These are phyloP conservation scores for Liparis tanakae DNA, from an alignment of 2,797 vertebrate genomes.

Conservation along the genomic window DNA sequence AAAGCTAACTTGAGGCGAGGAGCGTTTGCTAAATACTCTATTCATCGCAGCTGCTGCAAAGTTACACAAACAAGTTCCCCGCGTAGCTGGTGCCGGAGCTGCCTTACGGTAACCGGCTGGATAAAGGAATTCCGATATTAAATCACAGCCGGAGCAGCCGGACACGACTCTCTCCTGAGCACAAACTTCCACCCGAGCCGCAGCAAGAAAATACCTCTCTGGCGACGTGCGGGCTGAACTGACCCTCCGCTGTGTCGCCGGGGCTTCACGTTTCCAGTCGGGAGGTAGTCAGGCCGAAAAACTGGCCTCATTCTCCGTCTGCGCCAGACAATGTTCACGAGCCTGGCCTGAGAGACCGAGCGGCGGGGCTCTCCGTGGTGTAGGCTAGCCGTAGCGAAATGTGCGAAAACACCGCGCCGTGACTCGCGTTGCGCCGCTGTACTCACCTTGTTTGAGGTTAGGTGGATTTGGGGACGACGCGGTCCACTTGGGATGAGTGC, in stretches of 20 bases:
- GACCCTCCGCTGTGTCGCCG: conserved; percentile 41
- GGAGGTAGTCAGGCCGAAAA: conserved; percentile 65
- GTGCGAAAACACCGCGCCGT: conserved; percentile 41
- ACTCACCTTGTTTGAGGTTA: conserved; percentile 62
- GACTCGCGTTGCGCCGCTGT: conserved; percentile 37
- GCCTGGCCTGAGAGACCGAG: conserved; percentile 69
- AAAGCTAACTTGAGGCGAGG: conserved; percentile 34
- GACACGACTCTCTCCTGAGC: conserved; percentile 47
- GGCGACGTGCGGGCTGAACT: conserved; percentile 33
- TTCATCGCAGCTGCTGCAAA: conserved; percentile 56
- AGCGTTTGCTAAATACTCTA: conserved; percentile 3
- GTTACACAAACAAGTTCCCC: conserved; percentile 74
- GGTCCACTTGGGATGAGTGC: not conserved
- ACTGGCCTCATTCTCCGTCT: conserved; percentile 75
- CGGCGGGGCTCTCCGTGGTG: conserved; percentile 42
- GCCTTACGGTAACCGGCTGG: conserved; percentile 41
- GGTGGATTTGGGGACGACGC: not conserved
- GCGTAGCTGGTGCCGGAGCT: conserved; percentile 37
- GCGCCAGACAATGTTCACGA: conserved; percentile 68
- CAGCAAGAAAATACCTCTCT: conserved; percentile 18
- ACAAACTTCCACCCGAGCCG: conserved; percentile 59
- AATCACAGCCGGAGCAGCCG: conserved; percentile 45
- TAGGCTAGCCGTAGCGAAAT: conserved; percentile 7
- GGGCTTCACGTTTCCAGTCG: conserved; percentile 56
- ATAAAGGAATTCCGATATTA: conserved; percentile 62